phyloP scores from a whole-genome alignment of 2,888 invertebrate genomes.

The Litoditis marina region DNA sequence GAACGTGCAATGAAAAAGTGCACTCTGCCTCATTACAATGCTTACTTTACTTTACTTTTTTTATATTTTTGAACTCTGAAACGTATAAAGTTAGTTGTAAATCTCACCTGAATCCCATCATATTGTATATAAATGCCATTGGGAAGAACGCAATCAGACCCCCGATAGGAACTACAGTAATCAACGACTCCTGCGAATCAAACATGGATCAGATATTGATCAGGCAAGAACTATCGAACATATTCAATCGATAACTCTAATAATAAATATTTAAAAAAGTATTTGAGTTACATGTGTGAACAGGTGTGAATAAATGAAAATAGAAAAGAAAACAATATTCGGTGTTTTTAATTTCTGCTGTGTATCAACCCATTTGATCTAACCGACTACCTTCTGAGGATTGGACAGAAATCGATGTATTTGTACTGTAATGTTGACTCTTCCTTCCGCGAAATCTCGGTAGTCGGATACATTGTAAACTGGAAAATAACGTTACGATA shows the following conservation, averaged over 20 bases:
- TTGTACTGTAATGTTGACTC: slow-evolving; percentile 8
- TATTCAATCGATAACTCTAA: too few relatives aligned
- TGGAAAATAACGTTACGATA: too few relatives aligned
- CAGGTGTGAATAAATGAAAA: too few relatives aligned
- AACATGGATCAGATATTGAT: neutral
- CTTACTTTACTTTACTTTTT: too few relatives aligned
- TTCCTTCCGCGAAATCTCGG: slow-evolving; percentile 4
- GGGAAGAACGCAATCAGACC: slow-evolving; percentile 9
- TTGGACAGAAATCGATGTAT: slow-evolving; percentile 9
- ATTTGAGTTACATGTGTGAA: too few relatives aligned
- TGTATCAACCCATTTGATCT: neutral
- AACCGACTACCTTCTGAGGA: slow-evolving; percentile 15
- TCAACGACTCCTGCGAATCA: slow-evolving; percentile 9
- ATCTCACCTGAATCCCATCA: slow-evolving; percentile 14
- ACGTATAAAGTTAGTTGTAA: neutral
- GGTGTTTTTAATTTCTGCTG: neutral
- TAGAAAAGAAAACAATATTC: neutral
- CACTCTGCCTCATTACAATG: too few relatives aligned
- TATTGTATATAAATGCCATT: slow-evolving; percentile 9
- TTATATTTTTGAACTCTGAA: neutral
- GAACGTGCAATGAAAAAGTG: too few relatives aligned
- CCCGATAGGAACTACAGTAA: slow-evolving; percentile 14
- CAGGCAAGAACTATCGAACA: too few relatives aligned
- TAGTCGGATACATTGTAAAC: slow-evolving; percentile 15
- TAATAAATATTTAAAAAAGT: too few relatives aligned